Conservation (phyloP, 2,113 vertebrate genomes). For the Pungitius pungitius region DNA sequence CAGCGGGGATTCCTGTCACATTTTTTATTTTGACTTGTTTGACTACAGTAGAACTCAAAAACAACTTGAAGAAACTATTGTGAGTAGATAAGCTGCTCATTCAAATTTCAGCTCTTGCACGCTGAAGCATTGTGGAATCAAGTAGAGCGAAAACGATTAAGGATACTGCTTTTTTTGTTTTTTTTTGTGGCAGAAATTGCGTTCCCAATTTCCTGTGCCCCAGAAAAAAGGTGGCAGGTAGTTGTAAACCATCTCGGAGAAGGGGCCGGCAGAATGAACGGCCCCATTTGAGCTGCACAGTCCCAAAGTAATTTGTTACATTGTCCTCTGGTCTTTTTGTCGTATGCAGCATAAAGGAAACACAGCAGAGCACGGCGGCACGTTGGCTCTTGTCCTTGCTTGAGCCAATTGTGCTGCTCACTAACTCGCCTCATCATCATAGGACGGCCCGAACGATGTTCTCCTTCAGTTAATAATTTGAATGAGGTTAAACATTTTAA, state of each 20-base stretch:
- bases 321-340: constrained; percentile 51
- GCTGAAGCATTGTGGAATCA: background rate
- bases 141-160: background rate
- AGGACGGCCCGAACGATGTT: background rate
- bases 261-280: constrained; percentile 24
- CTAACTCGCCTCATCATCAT: background rate
- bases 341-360: background rate
- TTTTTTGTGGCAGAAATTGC: background rate
- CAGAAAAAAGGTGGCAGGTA: constrained; percentile 24
- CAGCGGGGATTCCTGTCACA: background rate
- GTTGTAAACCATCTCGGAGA: constrained; percentile 67
- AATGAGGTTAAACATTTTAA: background rate
- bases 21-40: background rate
- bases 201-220: constrained; percentile 13
- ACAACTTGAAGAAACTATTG: background rate
- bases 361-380: background rate
- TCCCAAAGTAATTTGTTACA: constrained; percentile 71
- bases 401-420: constrained; percentile 9
- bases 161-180: background rate
- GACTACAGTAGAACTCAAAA: background rate
- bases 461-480: constrained; percentile 5
- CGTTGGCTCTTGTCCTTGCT: constrained; percentile 9
- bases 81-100: background rate
- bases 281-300: constrained; percentile 48
- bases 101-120: background rate